Base-by-base conservation (phyloP, 1,140 invertebrate species). In the Kradibia gibbosae region DNA sequence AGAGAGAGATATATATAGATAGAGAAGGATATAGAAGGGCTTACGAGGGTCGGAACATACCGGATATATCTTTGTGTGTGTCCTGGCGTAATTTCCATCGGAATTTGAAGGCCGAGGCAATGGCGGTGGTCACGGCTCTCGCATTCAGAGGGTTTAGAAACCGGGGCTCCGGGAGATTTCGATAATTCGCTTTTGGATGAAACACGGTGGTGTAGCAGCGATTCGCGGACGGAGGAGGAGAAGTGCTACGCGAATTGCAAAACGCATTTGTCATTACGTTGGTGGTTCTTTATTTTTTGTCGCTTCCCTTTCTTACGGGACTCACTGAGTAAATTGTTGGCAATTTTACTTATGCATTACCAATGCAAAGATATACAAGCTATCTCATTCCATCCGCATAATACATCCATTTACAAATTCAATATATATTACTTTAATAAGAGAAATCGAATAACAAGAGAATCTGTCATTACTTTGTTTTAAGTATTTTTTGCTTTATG, bases 121-220 rank as follows among this genome's bases (percentile, higher is more conserved):
- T 36, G 34, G 8, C 34, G 34, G 62, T 67, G 34, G 34, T 67
- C 62, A 67, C 20, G 34, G 62, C 31, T 31, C 28, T 72, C 39
- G 70, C n/a, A 36, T 53, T 36, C 50, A 36, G 72, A 55, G 31
- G 72, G 48, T 74, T 74, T 74, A 74, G 48, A 22, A 36, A 48
- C 28, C 28, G 28, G 45, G 34, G 22, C 34, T 53, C 36, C 22
- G 28, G 28, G 22, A 45, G 67, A 72, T 80, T 73, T 80, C 67
- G 78, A 80, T 80, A 74, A 80, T 80, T 80, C 67, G 78, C 45
- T 65, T 50, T 62, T 25, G 57, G n/a, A 53, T 20, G 75, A 67
- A 77, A 48, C 25, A 22, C 34, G 39, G 42, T 8, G 42, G 45
- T 7, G 34, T 28, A 36, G n/a, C 39, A 28, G 75, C 2, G 57